A percentile compares a stretch with the other conserved stretches of the same genome.
phyloP scores from a whole-genome alignment of 92 coral and sea anemone species.

The Siderastrea radians region DNA sequence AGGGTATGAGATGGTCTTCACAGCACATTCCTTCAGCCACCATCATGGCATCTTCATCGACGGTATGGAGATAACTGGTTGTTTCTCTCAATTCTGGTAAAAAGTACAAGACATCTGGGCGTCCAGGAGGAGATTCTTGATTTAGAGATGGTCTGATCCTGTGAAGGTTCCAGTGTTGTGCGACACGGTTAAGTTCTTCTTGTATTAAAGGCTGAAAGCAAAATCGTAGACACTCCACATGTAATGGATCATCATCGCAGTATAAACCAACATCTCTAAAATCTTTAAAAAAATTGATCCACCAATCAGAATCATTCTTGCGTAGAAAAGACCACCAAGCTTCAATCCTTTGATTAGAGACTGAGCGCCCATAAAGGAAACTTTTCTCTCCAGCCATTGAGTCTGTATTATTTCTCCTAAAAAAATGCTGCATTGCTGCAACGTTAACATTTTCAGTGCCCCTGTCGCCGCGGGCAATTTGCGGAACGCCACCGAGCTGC shows the following conservation, averaged over 20 bases:
- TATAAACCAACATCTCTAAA: slow-evolving; percentile 2
- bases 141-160: neutral
- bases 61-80: too few species aligned
- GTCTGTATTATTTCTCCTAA: neutral
- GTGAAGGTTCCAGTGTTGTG: too few species aligned
- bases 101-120: slow-evolving; percentile 8
- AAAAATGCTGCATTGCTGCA: neutral
- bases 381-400: neutral
- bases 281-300: slow-evolving; percentile 2
- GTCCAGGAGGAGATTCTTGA: slow-evolving; percentile 3
- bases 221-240: neutral
- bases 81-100: neutral
- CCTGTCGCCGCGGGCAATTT: neutral
- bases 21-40: too few species aligned
- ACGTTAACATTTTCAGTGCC: slow-evolving; percentile 4
- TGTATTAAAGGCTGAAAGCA: too few species aligned
- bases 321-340: too few species aligned
- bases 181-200: neutral
- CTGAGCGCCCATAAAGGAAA: too few species aligned
- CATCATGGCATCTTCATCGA: too few species aligned
- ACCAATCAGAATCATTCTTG: too few species aligned
- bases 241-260: neutral
- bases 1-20: too few species aligned
- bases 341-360: too few species aligned
- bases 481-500: too few species aligned